Percentiles rank a stretch among this genome's conserved stretches.
Evolutionary conservation across 2,797 vertebrate species (phyloP).

Genomic region (Enteromius mattozi): DNA sequence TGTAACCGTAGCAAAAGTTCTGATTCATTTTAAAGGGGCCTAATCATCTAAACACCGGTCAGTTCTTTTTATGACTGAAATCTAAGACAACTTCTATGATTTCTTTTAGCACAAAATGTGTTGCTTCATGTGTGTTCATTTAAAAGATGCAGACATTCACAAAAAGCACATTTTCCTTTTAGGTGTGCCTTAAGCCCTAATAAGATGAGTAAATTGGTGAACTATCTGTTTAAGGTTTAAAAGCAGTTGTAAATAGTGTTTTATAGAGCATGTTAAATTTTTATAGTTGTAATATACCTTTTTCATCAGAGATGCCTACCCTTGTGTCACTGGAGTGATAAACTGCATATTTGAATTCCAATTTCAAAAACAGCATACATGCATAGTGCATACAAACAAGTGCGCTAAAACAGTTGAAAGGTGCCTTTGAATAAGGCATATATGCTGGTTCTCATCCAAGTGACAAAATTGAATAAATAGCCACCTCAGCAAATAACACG

Average conservation of each 20-base stretch:
- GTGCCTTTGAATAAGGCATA: slow-evolving; percentile 59
- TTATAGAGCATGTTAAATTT: background rate
- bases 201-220: background rate
- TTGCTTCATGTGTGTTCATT: background rate
- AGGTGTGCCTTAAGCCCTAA: background rate
- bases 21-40: no score
- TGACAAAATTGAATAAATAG: slow-evolving; percentile 50
- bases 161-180: background rate
- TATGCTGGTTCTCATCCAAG: slow-evolving; percentile 47
- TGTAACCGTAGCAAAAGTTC: no score
- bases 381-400: background rate
- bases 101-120: background rate
- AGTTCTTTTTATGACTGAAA: no score
- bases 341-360: slow-evolving; percentile 1
- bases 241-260: background rate
- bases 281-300: background rate
- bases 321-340: background rate
- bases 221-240: background rate
- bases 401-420: slow-evolving; percentile 30
- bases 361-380: background rate
- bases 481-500: slow-evolving; percentile 58
- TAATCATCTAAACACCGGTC: no score
- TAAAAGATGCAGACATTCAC: background rate
- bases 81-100: background rate
- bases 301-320: background rate